Percentiles rank a stretch among this genome's conserved stretches.
phyloP scores from a whole-genome alignment of 2,888 invertebrate species.

The Apotomis capreana region DNA sequence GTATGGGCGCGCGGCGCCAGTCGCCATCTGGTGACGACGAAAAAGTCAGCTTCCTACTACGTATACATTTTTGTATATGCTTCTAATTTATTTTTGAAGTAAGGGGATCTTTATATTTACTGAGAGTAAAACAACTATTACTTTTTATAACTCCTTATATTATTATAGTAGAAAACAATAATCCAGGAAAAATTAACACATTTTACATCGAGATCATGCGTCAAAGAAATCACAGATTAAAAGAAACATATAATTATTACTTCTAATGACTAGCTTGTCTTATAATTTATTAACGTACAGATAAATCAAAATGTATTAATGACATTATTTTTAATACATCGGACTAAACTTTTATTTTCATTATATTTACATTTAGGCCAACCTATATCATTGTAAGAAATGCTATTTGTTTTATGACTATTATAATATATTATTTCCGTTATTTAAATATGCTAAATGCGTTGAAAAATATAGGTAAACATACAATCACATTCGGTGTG shows the following conservation, averaged over 20 bases:
- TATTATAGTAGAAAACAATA: conserved; percentile 39
- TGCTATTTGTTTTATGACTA: conserved; percentile 52
- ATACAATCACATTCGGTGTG: conserved; percentile 14
- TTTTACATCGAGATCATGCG: conserved; percentile 31
- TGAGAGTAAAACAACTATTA: background rate
- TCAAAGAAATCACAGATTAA: conserved; percentile 27
- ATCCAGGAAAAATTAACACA: conserved; percentile 29
- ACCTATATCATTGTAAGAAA: conserved; percentile 59
- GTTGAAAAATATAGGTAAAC: conserved; percentile 21
- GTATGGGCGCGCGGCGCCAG: too few relatives aligned
- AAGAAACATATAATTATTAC: conserved; percentile 32
- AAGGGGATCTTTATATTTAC: too few relatives aligned
- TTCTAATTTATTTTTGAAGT: too few relatives aligned
- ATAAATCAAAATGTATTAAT: conserved; percentile 52
- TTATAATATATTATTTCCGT: conserved; percentile 18
- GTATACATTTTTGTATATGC: too few relatives aligned
- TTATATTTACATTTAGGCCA: conserved; percentile 54
- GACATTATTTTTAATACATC: conserved; percentile 40
- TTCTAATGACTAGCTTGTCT: conserved; percentile 34
- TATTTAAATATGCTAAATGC: conserved; percentile 17
- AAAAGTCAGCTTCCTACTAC: too few relatives aligned
- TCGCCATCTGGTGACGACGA: too few relatives aligned
- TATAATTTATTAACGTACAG: conserved; percentile 7
- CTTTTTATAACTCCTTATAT: conserved; percentile 39
- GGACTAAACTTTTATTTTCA: conserved; percentile 42